Percentiles rank a stretch among this genome's conserved stretches.
Evolutionary conservation across 2,888 invertebrate genomes (phyloP).

Genomic region (Yponomeuta sedellus): DNA sequence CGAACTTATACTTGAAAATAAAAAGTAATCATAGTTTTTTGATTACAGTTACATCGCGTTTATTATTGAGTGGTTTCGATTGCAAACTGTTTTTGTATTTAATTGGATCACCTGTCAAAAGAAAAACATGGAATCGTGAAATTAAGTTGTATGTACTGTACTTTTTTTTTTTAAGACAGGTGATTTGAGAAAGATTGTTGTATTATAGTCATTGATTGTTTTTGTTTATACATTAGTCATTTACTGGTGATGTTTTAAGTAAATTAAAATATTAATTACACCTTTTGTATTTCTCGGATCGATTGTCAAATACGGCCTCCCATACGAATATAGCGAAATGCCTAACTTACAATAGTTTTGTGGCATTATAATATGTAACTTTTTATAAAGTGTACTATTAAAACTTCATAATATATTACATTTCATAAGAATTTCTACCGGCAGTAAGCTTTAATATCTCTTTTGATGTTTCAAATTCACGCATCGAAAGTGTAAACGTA

Average conservation of each 20-base stretch:
- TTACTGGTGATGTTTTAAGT: constrained; percentile 31
- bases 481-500: constrained; percentile 30
- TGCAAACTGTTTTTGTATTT: neutral
- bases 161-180: neutral
- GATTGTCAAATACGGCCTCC: neutral
- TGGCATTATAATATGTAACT: constrained; percentile 1
- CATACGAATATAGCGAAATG: neutral
- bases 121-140: neutral
- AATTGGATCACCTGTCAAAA: neutral
- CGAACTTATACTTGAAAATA: too few species aligned
- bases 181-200: constrained; percentile 3
- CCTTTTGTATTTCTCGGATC: constrained; percentile 11
- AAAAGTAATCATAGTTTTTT: too few species aligned
- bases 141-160: neutral
- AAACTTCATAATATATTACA: constrained; percentile 18
- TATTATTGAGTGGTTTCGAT: neutral
- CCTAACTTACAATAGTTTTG: constrained; percentile 1
- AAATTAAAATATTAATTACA: constrained; percentile 27
- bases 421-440: constrained; percentile 22
- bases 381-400: constrained; percentile 14
- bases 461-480: constrained; percentile 29
- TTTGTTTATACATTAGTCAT: constrained; percentile 12
- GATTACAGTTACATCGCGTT: too few species aligned
- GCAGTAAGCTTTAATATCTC: constrained; percentile 30
- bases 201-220: constrained; percentile 15